These are phyloP conservation scores for Agrotis segetum DNA, from an alignment of 2,888 invertebrate species.

Conservation along the genomic window DNA sequence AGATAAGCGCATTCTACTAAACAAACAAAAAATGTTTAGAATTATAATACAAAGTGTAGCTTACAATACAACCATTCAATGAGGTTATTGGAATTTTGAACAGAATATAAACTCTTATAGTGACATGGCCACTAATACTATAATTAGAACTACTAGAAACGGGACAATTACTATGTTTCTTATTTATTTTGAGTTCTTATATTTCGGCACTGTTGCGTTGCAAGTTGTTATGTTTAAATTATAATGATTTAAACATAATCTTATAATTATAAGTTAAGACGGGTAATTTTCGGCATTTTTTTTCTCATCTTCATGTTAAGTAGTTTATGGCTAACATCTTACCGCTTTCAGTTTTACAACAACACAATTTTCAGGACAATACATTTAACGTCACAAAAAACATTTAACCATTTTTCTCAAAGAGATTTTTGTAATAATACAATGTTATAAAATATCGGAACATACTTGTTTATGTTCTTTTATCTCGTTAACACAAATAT, in stretches of 20 bases:
- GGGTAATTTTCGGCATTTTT: too few relatives aligned
- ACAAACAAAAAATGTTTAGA: too few relatives aligned
- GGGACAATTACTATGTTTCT: background rate
- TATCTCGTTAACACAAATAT: conserved; percentile 28
- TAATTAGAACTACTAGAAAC: background rate
- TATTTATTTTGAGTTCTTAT: too few relatives aligned
- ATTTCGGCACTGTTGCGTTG: too few relatives aligned
- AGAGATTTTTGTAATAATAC: conserved; percentile 40
- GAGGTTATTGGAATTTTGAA: background rate
- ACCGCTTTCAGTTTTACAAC: background rate
- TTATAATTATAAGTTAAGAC: too few relatives aligned
- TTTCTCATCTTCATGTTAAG: too few relatives aligned
- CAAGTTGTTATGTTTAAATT: too few relatives aligned
- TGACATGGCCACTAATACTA: too few relatives aligned
- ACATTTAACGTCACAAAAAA: conserved; percentile 12
- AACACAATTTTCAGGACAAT: background rate
- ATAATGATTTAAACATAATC: too few relatives aligned
- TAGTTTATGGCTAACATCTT: background rate
- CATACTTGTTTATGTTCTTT: conserved; percentile 16
- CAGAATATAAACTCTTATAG: too few relatives aligned
- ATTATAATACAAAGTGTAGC: too few relatives aligned
- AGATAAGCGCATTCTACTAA: too few relatives aligned
- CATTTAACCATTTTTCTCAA: background rate
- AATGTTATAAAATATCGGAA: conserved; percentile 1
- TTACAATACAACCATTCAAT: background rate